Evolutionary conservation across 2,888 invertebrate genomes (phyloP).

Genomic region (Drosophila paramelanica): DNA sequence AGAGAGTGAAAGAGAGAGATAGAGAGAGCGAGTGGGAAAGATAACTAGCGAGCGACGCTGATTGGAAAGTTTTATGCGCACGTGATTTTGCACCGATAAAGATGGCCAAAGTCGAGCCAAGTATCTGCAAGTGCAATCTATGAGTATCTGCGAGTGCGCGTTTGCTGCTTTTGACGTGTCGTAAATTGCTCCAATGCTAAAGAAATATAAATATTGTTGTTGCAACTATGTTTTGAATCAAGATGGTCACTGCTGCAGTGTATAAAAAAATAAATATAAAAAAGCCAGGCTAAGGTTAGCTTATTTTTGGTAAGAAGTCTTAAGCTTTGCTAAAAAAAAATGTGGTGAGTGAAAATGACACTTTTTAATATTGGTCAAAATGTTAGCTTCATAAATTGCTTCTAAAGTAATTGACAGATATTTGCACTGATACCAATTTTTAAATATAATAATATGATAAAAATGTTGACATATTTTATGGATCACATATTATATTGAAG

Average conservation of each 20-base stretch:
- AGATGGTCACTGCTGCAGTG: slow-evolving; percentile 23
- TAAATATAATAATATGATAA: no score
- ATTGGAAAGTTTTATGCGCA: slow-evolving; percentile 80
- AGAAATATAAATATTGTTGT: slow-evolving; percentile 23
- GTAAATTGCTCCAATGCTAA: slow-evolving; percentile 50
- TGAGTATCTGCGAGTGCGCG: slow-evolving; percentile 34
- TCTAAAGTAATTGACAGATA: no score
- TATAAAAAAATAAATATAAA: background rate
- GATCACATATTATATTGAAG: no score
- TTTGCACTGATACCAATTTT: no score
- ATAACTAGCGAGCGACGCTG: slow-evolving; percentile 40
- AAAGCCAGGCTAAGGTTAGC: background rate
- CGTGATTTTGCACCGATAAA: slow-evolving; percentile 72
- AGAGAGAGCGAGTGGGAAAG: background rate
- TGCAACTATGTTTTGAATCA: background rate
- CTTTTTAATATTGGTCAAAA: no score
- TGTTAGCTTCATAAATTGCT: no score
- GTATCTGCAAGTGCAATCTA: slow-evolving; percentile 19
- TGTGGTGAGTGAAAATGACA: no score
- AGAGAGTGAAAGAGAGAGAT: background rate
- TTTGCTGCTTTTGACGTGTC: slow-evolving; percentile 50
- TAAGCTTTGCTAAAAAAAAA: no score
- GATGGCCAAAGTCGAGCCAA: slow-evolving; percentile 40
- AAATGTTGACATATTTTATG: no score
- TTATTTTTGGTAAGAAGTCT: no score